Conservation (phyloP, 2,888 invertebrate species). For the Hanleya hanleyi region DNA sequence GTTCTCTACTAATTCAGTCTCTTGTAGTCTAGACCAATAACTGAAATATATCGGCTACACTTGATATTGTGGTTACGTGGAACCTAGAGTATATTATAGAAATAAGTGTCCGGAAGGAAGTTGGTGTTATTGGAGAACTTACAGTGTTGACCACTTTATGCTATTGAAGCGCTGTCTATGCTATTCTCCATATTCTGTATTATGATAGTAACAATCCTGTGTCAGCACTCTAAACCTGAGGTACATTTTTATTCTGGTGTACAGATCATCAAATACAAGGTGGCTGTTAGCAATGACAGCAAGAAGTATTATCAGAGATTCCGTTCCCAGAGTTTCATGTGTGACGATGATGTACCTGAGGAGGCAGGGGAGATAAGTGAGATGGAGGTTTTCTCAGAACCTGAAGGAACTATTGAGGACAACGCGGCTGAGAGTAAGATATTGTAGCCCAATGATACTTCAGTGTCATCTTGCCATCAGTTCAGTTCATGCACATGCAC, state of each 20-base stretch:
- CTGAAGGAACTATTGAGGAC: conserved; percentile 39
- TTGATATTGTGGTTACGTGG: too few species aligned
- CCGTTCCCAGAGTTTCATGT: conserved; percentile 63
- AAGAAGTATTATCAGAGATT: conserved; percentile 84
- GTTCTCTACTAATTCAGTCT: too few species aligned
- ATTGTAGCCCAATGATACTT: too few species aligned
- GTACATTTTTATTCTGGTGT: not conserved
- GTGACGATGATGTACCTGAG: conserved; percentile 59
- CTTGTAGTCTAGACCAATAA: too few species aligned
- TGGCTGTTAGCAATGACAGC: conserved; percentile 93
- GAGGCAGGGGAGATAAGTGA: conserved; percentile 52
- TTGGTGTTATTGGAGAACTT: too few species aligned
- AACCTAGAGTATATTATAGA: too few species aligned
- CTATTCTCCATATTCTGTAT: not conserved
- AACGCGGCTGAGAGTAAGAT: conserved; percentile 57
- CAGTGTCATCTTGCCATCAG: too few species aligned
- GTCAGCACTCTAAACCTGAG: not conserved
- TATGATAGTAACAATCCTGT: not conserved
- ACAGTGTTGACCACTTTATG: too few species aligned
- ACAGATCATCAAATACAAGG: conserved; percentile 79
- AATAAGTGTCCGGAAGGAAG: too few species aligned
- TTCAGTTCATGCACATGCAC: too few species aligned
- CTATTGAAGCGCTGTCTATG: too few species aligned
- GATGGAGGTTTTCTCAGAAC: conserved; percentile 16
- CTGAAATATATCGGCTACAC: too few species aligned